These are phyloP conservation scores for Pantherophis vulpinus DNA, from an alignment of 2,797 vertebrate genomes.

Conservation along the genomic window DNA sequence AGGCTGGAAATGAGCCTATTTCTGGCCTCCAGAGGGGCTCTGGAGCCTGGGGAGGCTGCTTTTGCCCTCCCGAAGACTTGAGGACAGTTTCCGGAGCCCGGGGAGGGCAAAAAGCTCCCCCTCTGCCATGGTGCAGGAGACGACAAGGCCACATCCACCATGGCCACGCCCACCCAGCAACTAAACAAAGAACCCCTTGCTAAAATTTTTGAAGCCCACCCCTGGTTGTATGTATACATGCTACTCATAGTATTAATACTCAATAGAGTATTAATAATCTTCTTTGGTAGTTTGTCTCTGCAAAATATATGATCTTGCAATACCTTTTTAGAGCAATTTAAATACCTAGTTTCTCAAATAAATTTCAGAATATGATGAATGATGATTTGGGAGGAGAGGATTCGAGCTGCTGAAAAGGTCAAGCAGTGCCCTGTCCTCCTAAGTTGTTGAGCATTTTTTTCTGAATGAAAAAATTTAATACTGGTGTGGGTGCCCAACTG, in stretches of 20 bases:
- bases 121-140: no score
- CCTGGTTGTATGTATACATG: neutral
- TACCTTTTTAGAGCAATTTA: neutral
- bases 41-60: no score
- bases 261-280: neutral
- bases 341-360: slow-evolving; percentile 3
- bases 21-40: no score
- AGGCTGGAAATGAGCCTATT: no score
- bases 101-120: no score
- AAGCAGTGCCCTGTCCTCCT: neutral
- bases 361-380: neutral
- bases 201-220: no score
- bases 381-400: neutral
- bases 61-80: no score
- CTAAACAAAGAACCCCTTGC: no score
- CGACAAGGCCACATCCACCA: no score
- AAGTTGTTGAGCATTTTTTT: slow-evolving; percentile 25
- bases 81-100: no score
- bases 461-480: slow-evolving; percentile 44
- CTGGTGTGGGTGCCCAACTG: neutral
- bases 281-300: neutral
- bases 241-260: neutral
- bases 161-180: no score
- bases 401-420: slow-evolving; percentile 25
- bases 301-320: neutral